Percentiles rank a stretch among this genome's conserved stretches.
Conservation (phyloP, 2,888 invertebrate species). For the Leptogaster cylindrica region DNA sequence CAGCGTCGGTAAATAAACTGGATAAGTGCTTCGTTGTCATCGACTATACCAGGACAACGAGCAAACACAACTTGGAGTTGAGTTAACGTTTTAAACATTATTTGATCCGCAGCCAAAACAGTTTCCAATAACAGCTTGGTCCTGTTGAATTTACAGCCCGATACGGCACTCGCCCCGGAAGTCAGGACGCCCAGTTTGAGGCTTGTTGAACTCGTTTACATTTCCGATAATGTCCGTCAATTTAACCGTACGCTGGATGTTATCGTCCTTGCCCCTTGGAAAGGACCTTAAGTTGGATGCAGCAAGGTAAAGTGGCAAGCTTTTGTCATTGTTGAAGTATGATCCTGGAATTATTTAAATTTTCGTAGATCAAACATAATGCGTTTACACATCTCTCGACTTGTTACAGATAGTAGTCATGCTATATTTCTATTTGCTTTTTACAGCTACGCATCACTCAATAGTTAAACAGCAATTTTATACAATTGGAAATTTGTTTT, state of each 20-base stretch:
- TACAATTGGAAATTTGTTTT: too few relatives aligned
- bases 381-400: too few relatives aligned
- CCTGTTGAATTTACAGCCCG: constrained; percentile 40
- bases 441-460: too few relatives aligned
- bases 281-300: too few relatives aligned
- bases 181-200: constrained; percentile 31
- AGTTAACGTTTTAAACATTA: constrained; percentile 39
- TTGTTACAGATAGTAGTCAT: too few relatives aligned
- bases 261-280: too few relatives aligned
- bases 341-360: too few relatives aligned
- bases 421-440: too few relatives aligned
- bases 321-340: too few relatives aligned
- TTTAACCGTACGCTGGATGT: constrained; percentile 10
- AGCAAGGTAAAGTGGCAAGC: too few relatives aligned
- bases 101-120: constrained; percentile 40
- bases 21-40: constrained; percentile 37
- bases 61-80: constrained; percentile 34
- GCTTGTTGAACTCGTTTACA: constrained; percentile 40
- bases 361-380: too few relatives aligned
- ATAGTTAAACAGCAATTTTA: too few relatives aligned
- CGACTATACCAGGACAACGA: constrained; percentile 32
- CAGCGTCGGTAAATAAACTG: constrained; percentile 32
- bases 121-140: constrained; percentile 31
- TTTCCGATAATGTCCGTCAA: constrained; percentile 39
- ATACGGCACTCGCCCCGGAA: constrained; percentile 25